Base-by-base conservation (phyloP, 2,113 vertebrate species). In the Suncus etruscus region DNA sequence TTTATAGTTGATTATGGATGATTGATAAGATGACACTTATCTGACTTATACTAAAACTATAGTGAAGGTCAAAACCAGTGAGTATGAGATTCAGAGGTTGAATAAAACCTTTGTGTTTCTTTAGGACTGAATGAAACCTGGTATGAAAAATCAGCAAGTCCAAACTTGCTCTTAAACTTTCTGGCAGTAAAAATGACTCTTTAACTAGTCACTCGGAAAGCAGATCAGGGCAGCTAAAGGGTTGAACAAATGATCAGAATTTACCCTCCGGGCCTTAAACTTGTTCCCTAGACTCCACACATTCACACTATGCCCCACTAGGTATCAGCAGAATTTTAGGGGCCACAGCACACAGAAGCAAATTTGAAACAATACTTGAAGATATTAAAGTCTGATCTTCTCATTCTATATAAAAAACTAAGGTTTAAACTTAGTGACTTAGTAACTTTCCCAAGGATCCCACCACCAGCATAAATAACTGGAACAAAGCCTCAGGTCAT, bases 41-140 rank as follows among this genome's bases (percentile, higher is more conserved):
- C 27, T 1, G 58, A 87, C 27, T 66, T 29, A 18, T 32, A 39
- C 45, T 86, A 90, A 73, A 70, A 72, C 9, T 15, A 20, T 10
- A 76, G 29, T 72, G 11, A 61, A 51, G 18, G 12, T 29, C 11
- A 83, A 29, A 66, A 61, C 20, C 3, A 61, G 58, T 61, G 58
- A 61, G 18, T 61, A 61, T 61, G 18, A 61, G 16, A 73, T 25
- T 65, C 83, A 70, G 73, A 89, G 47, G 47, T 4, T 14, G 39
- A 89, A 54, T 39, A 65, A 86, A 72, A 83, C 16, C n/a, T 79
- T 18, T 92, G 76, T 47, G 54, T 74, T 73, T 77, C 48, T 78
- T 65, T 84, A 31, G 32, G 51, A 32, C 29, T 51, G 22, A 66
- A 47, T 51, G 16, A 66, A 47, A 45, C 22, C 58, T 77, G 18